Evolutionary conservation across 2,797 vertebrate genomes (phyloP), one percentile per base, ranked within the genome.

Genomic region (Salmo trutta): DNA sequence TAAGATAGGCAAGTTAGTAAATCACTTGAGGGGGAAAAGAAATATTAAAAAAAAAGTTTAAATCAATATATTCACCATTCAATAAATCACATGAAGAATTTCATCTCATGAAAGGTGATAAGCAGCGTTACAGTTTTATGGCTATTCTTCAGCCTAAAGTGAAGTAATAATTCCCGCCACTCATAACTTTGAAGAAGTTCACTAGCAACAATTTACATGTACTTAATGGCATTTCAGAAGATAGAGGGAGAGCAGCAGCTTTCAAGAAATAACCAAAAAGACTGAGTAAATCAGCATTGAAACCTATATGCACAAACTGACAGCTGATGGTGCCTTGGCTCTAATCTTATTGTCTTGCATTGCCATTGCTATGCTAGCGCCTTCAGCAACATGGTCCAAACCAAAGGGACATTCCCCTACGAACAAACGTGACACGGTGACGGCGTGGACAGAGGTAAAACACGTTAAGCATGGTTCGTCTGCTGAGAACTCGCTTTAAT

Each of bases 371-470:
- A 66, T 68, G 83, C 79, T 81, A 52, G 82, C 78, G 85, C 84
- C n/a, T 85, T 87, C 79, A 83, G 84, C 84, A 79, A 67, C 75
- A 65, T 83, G 81, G 89, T 90, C 84, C 88, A 80, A 90, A 77
- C 82, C 85, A 54, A 52, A 66, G 33, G 69, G 86, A 82, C 76
- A 75, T 83, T 73, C 86, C 78, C 74, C 85, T 89, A 81, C 19
- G 54, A 84, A 87, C 88, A 87, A 87, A 84, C 81, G 86, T 91
- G 90, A 92, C 88, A 91, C 91, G 86, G 91, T 91, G 92, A 92
- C 90, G 79, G 90, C 88, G 86, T 90, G 89, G 89, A 94, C 91
- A 92, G 87, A 91, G 84, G 92, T 91, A 89, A 91, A 92, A 93
- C 88, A 93, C 85, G 75, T 85, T 86, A 91, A 91, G 91, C 91